These are phyloP conservation scores for Lithophane ornitopus DNA, from an alignment of 2,888 invertebrate genomes.

Conservation along the genomic window DNA sequence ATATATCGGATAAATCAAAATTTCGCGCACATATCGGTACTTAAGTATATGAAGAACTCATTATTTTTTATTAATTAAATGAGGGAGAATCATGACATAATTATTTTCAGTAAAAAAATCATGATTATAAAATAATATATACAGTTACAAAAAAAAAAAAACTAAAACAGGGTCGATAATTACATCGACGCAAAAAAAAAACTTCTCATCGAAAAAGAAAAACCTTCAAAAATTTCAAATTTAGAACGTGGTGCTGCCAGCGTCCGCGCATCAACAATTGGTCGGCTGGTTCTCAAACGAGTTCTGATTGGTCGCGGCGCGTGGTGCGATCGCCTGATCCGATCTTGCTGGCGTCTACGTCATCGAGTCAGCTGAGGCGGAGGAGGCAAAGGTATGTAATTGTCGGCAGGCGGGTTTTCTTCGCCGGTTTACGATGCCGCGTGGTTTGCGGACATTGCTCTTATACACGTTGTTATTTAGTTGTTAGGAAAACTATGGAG, in stretches of 20 bases:
- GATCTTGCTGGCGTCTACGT: slow-evolving; percentile 44
- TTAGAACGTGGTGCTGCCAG: slow-evolving; percentile 40
- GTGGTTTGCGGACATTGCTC: slow-evolving; percentile 24
- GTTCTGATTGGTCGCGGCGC: slow-evolving; percentile 54
- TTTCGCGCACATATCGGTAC: too few relatives aligned
- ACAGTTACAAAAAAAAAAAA: background rate
- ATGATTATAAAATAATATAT: too few relatives aligned
- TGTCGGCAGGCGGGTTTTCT: slow-evolving; percentile 13
- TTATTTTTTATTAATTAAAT: background rate
- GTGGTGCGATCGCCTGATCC: slow-evolving; percentile 63
- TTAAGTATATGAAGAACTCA: background rate
- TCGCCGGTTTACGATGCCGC: background rate
- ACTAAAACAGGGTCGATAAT: background rate
- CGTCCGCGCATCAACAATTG: slow-evolving; percentile 42
- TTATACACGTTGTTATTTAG: background rate
- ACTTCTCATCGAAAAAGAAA: background rate
- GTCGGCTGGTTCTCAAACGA: slow-evolving; percentile 20
- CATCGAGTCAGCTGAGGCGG: slow-evolving; percentile 60
- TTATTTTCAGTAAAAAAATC: too few relatives aligned
- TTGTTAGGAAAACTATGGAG: background rate
- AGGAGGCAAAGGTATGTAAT: background rate
- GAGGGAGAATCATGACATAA: background rate
- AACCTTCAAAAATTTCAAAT: slow-evolving; percentile 36
- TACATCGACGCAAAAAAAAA: background rate
- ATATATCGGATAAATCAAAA: too few relatives aligned